Evolutionary conservation across 2,888 invertebrate genomes (phyloP).

Genomic region (Ophraella communa): DNA sequence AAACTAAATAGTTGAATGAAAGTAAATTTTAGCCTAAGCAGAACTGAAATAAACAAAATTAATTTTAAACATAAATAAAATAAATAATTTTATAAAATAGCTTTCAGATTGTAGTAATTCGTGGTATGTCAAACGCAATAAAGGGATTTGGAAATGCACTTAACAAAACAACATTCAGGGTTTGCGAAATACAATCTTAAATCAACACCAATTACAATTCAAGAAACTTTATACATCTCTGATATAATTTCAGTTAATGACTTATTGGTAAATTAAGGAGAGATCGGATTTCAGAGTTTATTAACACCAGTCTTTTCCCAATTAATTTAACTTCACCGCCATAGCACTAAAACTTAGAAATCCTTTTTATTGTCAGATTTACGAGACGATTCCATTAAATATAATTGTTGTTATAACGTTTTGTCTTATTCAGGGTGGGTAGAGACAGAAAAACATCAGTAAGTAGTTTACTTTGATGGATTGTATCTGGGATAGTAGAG

Average conservation of each 20-base stretch:
- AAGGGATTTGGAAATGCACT: not conserved
- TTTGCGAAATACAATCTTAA: not conserved
- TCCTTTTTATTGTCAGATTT: constrained; percentile 20
- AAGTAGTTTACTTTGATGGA: not conserved
- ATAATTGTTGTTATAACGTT: constrained; percentile 16
- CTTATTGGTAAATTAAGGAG: constrained; percentile 40
- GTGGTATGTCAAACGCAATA: not conserved
- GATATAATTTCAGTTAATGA: constrained; percentile 29
- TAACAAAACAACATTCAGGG: not conserved
- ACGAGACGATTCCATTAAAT: constrained; percentile 19
- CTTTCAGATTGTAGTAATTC: too few species aligned
- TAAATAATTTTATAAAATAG: too few species aligned
- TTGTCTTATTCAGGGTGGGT: constrained; percentile 6
- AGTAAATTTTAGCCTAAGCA: too few species aligned
- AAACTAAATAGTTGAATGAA: too few species aligned
- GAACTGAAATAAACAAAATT: too few species aligned
- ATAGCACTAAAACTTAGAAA: not conserved
- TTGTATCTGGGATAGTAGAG: too few species aligned
- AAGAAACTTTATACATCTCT: not conserved
- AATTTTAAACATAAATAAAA: too few species aligned
- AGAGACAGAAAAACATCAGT: not conserved
- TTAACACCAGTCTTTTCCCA: constrained; percentile 24
- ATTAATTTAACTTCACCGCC: constrained; percentile 11
- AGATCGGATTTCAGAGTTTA: constrained; percentile 37
- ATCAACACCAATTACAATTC: not conserved